phyloP scores from a whole-genome alignment of 2,797 vertebrate genomes.

The Hirundo rustica region DNA sequence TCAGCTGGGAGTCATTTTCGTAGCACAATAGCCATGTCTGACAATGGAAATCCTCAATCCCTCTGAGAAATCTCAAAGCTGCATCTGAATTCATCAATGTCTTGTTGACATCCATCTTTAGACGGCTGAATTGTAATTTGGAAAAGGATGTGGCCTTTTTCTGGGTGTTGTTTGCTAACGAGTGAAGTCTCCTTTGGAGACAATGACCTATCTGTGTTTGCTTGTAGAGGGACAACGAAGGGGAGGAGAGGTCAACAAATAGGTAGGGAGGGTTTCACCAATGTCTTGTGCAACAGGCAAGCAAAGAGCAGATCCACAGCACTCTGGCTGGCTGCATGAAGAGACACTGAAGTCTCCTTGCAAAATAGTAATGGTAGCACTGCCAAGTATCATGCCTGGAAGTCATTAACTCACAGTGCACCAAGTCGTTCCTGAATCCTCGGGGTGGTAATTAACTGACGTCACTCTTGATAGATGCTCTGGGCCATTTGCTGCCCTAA shows the following conservation, averaged over 20 bases:
- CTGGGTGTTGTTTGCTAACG: neutral
- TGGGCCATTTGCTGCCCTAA: neutral
- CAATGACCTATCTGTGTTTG: neutral
- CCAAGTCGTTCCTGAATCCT: conserved; percentile 27
- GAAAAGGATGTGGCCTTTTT: conserved; percentile 15
- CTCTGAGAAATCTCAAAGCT: conserved; percentile 51
- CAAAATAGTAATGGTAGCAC: conserved; percentile 17
- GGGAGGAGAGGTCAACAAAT: conserved; percentile 34
- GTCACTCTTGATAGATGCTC: conserved; percentile 31
- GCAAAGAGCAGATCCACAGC: neutral
- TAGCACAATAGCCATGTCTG: conserved; percentile 62
- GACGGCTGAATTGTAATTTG: conserved; percentile 9
- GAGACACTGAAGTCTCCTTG: conserved; percentile 6
- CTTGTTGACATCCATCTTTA: conserved; percentile 41
- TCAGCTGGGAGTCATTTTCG: conserved; percentile 63
- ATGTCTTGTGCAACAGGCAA: conserved; percentile 24
- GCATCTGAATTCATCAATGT: conserved; percentile 22
- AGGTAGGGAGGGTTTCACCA: conserved; percentile 44
- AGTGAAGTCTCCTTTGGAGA: conserved; percentile 31
- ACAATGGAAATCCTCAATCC: conserved; percentile 67
- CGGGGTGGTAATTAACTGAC: conserved; percentile 3
- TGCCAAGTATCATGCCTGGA: conserved; percentile 61
- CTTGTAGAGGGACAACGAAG: neutral
- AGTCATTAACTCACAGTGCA: conserved; percentile 51
- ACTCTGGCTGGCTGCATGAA: neutral